Evolutionary conservation across 2,888 invertebrate species (phyloP), one percentile per base, ranked within the genome.

Genomic region (Chrysodeixis includens): DNA sequence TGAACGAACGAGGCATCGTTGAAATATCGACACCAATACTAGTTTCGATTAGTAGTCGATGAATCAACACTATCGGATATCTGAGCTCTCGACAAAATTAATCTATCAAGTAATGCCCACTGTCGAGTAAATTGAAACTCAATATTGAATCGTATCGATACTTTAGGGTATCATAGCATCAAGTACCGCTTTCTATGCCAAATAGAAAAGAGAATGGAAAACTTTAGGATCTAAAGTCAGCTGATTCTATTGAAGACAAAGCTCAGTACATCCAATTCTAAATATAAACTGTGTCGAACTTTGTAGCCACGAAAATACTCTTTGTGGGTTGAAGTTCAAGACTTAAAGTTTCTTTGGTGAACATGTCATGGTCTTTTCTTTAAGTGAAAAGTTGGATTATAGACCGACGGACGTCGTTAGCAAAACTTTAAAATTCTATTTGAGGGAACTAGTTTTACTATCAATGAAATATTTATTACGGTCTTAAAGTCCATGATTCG

Each of bases 21-120:
- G 20, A 71, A 72, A 62, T 59, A 69, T 75, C 56, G 67, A 62
- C 57, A 76, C 73, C 72, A 68, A 79, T 77, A 70, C 62, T 76
- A 61, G 65, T 73, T 44, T 64, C 77, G 68, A 79, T 79, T 69
- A 77, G 60, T 59, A 66, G 61, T 73, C 80, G 78, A 78, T 79
- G 67, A 74, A 80, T 78, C 78, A 77, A 80, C 71, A 77, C 78
- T 76, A 78, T 77, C 80, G 55, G 65, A 71, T 71, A 74, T 61
- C 81, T 69, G 69, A 22, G 22, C 64, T 56, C 75, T 78, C 75
- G 66, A 78, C 57, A 64, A 78, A 79, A 79, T 78, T 78, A 78
- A 78, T 81, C 70, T 64, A 72, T 71, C 75, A 54, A 67, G 66
- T 62, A 81, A 75, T 71, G 65, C 67, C 67, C 62, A 30, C 35